Conservation (phyloP, 1,140 invertebrate genomes). For the Bombyx mandarina region DNA sequence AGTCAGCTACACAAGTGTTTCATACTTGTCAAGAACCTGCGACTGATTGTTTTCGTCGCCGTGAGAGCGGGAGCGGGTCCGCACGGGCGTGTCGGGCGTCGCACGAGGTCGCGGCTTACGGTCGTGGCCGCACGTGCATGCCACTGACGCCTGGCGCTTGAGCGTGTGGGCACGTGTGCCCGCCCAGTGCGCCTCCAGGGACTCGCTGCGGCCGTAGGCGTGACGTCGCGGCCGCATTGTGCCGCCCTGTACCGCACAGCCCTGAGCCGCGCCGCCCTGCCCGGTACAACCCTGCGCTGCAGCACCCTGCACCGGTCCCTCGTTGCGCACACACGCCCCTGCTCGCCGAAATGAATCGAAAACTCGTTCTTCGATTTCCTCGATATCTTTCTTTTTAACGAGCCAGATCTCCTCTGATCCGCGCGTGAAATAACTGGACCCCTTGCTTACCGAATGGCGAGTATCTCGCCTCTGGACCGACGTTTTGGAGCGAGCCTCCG, state of each 20-base stretch:
- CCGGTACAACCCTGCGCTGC: conserved; percentile 45
- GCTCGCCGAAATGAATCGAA: conserved; percentile 57
- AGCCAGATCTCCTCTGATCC: conserved; percentile 64
- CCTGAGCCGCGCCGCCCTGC: conserved; percentile 45
- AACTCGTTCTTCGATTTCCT: conserved; percentile 60
- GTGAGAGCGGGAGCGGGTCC: conserved; percentile 51
- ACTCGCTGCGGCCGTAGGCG: conserved; percentile 53
- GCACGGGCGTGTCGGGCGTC: conserved; percentile 20
- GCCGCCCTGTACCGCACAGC: conserved; percentile 37
- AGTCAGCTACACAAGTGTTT: conserved; percentile 57
- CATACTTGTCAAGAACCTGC: conserved; percentile 67
- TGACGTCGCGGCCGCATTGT: conserved; percentile 44
- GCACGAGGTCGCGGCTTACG: conserved; percentile 47
- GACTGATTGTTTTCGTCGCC: conserved; percentile 48
- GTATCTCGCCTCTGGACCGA: conserved; percentile 57
- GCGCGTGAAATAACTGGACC: conserved; percentile 55
- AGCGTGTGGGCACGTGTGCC: conserved; percentile 46
- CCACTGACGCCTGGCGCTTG: conserved; percentile 57
- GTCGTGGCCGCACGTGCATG: conserved; percentile 61
- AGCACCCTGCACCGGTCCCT: conserved; percentile 45
- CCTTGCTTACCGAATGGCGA: conserved; percentile 55
- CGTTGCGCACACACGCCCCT: conserved; percentile 48
- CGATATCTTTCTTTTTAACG: conserved; percentile 65
- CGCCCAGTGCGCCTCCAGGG: conserved; percentile 51
- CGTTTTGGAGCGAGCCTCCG: conserved; percentile 52